Conservation (phyloP, 1,140 invertebrate species). For the Diachasmimorpha longicaudata region DNA sequence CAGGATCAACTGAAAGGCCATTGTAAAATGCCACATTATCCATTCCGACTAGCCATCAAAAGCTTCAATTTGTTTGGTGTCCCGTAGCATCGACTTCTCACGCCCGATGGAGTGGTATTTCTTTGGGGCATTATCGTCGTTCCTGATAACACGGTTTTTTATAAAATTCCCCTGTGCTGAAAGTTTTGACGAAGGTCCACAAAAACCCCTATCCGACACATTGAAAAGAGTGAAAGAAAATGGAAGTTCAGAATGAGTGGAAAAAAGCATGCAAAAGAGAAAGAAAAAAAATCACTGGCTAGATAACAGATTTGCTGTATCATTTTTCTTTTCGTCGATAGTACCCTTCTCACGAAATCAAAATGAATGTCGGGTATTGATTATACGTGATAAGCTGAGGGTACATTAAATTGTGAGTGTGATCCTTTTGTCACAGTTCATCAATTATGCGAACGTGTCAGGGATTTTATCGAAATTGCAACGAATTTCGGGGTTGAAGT, state of each 20-base stretch:
- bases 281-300: not conserved
- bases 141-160: not conserved
- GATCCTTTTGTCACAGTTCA: not conserved
- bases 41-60: constrained; percentile 17
- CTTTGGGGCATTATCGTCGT: constrained; percentile 17
- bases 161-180: not conserved
- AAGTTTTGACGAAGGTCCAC: not conserved
- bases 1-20: constrained; percentile 25
- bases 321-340: not conserved
- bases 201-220: not conserved
- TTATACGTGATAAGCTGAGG: not conserved
- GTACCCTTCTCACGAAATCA: not conserved
- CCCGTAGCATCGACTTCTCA: constrained; percentile 10
- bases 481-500: too few relatives aligned
- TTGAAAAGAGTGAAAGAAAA: not conserved
- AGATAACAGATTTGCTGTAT: not conserved
- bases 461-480: not conserved
- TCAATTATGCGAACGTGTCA: not conserved
- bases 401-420: not conserved
- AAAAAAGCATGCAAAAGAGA: not conserved
- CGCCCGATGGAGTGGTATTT: not conserved
- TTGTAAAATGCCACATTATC: constrained; percentile 41
- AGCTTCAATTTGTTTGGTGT: constrained; percentile 38
- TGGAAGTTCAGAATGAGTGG: not conserved
- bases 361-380: not conserved